phyloP scores from a whole-genome alignment of 2,113 vertebrate genomes.

The Meles meles region DNA sequence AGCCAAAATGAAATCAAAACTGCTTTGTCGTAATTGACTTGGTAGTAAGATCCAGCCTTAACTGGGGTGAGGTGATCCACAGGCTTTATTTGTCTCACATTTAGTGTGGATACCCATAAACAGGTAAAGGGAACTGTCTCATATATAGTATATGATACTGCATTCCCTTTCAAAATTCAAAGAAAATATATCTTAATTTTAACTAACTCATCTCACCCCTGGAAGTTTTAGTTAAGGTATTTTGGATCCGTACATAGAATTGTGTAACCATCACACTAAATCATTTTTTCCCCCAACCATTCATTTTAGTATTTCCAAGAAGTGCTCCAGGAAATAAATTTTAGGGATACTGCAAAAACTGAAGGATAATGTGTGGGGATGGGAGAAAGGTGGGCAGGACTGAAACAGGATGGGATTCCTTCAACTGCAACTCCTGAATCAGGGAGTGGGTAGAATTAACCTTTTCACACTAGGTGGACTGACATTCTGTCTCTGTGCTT shows the following conservation, averaged over 20 bases:
- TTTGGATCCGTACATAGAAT: neutral
- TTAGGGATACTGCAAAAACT: neutral
- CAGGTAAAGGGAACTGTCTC: neutral
- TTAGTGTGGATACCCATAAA: neutral
- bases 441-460: neutral
- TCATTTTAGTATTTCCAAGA: neutral
- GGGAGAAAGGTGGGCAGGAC: fast-evolving
- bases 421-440: neutral
- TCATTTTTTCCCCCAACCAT: neutral
- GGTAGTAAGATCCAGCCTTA: neutral
- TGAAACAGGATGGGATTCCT: neutral
- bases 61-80: neutral
- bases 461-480: neutral
- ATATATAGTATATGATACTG: neutral
- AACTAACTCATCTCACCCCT: neutral
- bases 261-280: neutral
- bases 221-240: neutral
- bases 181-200: neutral
- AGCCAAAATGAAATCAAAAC: neutral
- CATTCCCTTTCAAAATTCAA: neutral
- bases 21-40: neutral
- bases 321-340: neutral
- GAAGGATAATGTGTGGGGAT: fast-evolving
- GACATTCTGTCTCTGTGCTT: neutral
- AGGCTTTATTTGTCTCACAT: neutral